Conservation (phyloP, 2,888 invertebrate species). For the Bembecia ichneumoniformis region DNA sequence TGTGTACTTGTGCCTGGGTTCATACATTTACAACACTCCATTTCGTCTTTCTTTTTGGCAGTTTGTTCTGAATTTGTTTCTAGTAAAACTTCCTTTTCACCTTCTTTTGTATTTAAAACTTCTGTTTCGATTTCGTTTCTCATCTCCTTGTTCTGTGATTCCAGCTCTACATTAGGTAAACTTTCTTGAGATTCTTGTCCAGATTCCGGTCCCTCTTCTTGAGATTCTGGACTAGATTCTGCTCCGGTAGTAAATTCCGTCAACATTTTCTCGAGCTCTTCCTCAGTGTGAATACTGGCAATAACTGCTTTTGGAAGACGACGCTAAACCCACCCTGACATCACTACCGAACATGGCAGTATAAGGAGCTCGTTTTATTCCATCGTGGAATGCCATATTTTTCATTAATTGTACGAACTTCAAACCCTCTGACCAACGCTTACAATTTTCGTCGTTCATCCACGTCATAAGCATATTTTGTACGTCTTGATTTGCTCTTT, state of each 20-base stretch:
- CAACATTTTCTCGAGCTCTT: slow-evolving; percentile 3
- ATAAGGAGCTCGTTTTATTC: slow-evolving; percentile 4
- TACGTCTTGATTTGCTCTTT: slow-evolving; percentile 24
- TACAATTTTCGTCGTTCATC: slow-evolving; percentile 25
- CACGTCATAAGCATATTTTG: slow-evolving; percentile 27
- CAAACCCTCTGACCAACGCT: slow-evolving; percentile 30
- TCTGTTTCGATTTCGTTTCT: slow-evolving; percentile 1
- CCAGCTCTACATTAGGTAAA: no score
- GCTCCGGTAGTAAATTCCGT: neutral
- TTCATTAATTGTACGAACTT: slow-evolving; percentile 30
- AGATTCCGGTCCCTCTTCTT: slow-evolving; percentile 2
- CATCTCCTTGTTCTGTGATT: slow-evolving; percentile 1
- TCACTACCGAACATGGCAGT: slow-evolving; percentile 1
- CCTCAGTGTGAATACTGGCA: slow-evolving; percentile 2
- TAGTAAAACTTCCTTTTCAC: slow-evolving; percentile 1
- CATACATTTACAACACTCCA: no score
- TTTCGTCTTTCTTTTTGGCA: no score
- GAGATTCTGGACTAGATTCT: neutral
- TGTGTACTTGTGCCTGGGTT: no score
- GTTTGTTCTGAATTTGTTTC: no score
- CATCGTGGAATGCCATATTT: slow-evolving; percentile 5
- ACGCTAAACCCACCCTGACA: slow-evolving; percentile 1
- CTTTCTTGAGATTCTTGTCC: slow-evolving; percentile 1
- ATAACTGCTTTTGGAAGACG: slow-evolving; percentile 2
- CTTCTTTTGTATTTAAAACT: slow-evolving; percentile 1